Conservation (phyloP, 2,888 invertebrate species). For the Acrobasis consociella region DNA sequence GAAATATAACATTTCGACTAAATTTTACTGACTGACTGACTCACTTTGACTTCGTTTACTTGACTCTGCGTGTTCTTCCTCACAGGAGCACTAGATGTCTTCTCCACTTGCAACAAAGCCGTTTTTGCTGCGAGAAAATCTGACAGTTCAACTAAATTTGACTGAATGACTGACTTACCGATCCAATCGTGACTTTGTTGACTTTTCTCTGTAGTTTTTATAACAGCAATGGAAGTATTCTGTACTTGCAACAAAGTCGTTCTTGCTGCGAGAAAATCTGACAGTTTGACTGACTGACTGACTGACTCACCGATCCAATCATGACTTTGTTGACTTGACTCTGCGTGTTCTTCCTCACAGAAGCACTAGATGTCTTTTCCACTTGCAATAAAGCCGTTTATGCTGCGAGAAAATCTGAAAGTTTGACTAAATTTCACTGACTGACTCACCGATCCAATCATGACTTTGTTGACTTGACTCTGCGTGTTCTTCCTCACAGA, state of each 20-base stretch:
- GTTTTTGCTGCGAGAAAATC: constrained; percentile 93
- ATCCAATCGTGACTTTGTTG: too few species aligned
- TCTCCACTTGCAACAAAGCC: constrained; percentile 93
- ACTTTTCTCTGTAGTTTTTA: too few species aligned
- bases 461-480: constrained; percentile 92
- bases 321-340: constrained; percentile 93
- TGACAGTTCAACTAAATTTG: constrained; percentile 87
- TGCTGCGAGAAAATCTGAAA: constrained; percentile 93
- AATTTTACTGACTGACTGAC: constrained; percentile 83
- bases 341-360: constrained; percentile 92
- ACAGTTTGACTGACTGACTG: constrained; percentile 86
- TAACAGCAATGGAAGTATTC: too few species aligned
- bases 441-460: constrained; percentile 89
- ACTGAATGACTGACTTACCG: too few species aligned
- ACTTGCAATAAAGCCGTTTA: constrained; percentile 92
- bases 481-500: constrained; percentile 92
- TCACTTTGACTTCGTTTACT: constrained; percentile 94
- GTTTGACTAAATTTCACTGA: constrained; percentile 84
- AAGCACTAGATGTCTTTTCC: constrained; percentile 95
- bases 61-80: constrained; percentile 92
- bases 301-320: constrained; percentile 84
- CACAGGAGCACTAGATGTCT: constrained; percentile 94
- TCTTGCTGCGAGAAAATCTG: constrained; percentile 90
- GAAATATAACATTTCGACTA: constrained; percentile 88
- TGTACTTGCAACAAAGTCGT: too few species aligned